Conservation (phyloP, 1,140 invertebrate genomes). For the Hesperophylax magnus region DNA sequence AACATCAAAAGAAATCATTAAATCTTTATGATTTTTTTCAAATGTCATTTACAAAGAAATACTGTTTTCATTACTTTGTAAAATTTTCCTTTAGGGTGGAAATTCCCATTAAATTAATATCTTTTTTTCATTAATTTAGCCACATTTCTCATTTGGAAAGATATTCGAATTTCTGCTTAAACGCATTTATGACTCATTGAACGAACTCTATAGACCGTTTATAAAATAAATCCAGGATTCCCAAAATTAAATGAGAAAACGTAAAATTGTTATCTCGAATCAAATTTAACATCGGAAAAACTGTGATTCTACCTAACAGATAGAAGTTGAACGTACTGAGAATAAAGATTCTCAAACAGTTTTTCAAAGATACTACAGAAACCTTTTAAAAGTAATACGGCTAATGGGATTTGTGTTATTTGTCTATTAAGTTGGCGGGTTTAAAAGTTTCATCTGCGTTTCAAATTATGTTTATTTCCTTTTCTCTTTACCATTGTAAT, state of each 20-base stretch:
- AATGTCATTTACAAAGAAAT: conserved; percentile 24
- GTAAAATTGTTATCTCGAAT: conserved; percentile 56
- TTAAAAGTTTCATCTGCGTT: no score
- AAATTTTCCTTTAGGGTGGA: conserved; percentile 18
- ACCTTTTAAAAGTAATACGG: no score
- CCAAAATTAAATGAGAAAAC: conserved; percentile 57
- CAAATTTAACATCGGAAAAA: conserved; percentile 58
- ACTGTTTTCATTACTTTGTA: conserved; percentile 29
- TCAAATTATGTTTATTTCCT: no score
- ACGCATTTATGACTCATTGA: conserved; percentile 35
- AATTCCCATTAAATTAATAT: conserved; percentile 18
- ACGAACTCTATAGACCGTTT: conserved; percentile 42
- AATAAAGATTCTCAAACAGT: not conserved
- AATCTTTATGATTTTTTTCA: not conserved
- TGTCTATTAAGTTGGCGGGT: no score
- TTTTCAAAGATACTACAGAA: no score
- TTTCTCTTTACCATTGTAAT: no score
- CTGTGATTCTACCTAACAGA: conserved; percentile 54
- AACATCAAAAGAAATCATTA: not conserved
- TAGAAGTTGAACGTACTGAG: conserved; percentile 31
- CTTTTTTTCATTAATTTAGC: conserved; percentile 34
- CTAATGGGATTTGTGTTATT: no score
- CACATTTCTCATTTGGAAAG: conserved; percentile 29
- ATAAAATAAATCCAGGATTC: conserved; percentile 55
- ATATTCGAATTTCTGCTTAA: conserved; percentile 22